A percentile compares a stretch with the other conserved stretches of the same genome.
Conservation (phyloP, 2,113 vertebrate species). For the Myotis brandtii region DNA sequence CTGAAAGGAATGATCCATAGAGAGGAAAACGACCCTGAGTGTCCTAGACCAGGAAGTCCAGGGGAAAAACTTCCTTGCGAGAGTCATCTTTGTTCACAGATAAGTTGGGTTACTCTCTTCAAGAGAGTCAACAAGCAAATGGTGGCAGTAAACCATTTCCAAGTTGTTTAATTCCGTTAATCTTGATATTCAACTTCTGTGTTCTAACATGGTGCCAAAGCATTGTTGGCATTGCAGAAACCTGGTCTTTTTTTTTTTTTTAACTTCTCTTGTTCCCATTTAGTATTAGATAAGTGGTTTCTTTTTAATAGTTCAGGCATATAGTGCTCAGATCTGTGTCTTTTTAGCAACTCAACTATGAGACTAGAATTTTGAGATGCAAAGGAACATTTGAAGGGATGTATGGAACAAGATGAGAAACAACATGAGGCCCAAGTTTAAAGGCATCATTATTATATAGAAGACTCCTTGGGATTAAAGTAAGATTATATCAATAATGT, state of each 20-base stretch:
- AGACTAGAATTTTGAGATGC: conserved; percentile 11
- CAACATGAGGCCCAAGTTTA: neutral
- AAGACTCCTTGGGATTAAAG: conserved; percentile 28
- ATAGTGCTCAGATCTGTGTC: conserved; percentile 23
- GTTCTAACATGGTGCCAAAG: neutral
- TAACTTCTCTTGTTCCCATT: neutral
- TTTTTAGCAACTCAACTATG: conserved; percentile 36
- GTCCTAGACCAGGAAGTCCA: neutral
- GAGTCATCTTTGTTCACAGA: conserved; percentile 39
- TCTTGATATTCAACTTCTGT: neutral
- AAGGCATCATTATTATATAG: neutral
- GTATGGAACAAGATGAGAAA: conserved; percentile 13
- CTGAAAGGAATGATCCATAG: neutral
- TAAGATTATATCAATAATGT: conserved; percentile 6
- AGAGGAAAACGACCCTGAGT: neutral
- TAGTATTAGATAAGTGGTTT: conserved; percentile 38
- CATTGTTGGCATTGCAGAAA: conserved; percentile 23
- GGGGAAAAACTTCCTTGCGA: conserved; percentile 27
- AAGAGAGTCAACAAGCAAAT: neutral
- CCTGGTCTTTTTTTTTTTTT: neutral
- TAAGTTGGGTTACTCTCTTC: neutral
- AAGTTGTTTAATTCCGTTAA: conserved; percentile 32
- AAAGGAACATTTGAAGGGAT: conserved; percentile 8
- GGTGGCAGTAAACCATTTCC: conserved; percentile 10
- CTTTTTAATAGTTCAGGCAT: conserved; percentile 40